Percentiles rank a stretch among this genome's conserved stretches.
Evolutionary conservation across 2,888 invertebrate species (phyloP).

Genomic region (Trichacis sp.): DNA sequence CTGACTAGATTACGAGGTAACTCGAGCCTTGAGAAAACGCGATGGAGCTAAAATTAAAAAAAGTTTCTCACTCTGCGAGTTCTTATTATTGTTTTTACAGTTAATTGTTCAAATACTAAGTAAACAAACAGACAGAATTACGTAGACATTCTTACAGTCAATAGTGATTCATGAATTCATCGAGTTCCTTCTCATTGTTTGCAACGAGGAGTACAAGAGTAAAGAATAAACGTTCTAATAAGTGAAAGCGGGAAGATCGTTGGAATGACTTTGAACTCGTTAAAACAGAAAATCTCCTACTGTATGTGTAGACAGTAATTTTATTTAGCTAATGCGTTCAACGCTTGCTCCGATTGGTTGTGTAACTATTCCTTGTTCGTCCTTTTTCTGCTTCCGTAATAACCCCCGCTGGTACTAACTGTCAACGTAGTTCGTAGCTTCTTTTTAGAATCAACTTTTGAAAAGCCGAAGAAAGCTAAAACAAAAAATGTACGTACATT

Average conservation of each 20-base stretch:
- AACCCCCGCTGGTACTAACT: conserved; percentile 16
- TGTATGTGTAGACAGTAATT: conserved; percentile 19
- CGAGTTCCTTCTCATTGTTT: too few species aligned
- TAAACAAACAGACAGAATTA: conserved; percentile 53
- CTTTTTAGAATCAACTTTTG: conserved; percentile 11
- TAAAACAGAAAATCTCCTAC: neutral
- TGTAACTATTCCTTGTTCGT: conserved; percentile 9
- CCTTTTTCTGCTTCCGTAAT: conserved; percentile 21
- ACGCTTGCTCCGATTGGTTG: conserved; percentile 21
- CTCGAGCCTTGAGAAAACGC: conserved; percentile 4
- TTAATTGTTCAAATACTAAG: conserved; percentile 63
- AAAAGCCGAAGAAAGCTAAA: neutral
- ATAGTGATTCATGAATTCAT: too few species aligned
- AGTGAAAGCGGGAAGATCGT: neutral
- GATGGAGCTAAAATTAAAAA: conserved; percentile 5
- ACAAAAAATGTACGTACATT: neutral
- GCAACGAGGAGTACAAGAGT: too few species aligned
- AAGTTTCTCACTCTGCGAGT: conserved; percentile 2
- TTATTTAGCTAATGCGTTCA: conserved; percentile 25
- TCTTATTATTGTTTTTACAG: conserved; percentile 55
- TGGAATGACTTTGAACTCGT: conserved; percentile 6
- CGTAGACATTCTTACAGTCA: too few species aligned
- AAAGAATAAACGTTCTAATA: too few species aligned
- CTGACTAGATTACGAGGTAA: conserved; percentile 19
- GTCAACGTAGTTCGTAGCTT: conserved; percentile 15